Percentiles rank a stretch among this genome's conserved stretches.
phyloP scores from a whole-genome alignment of 2,888 invertebrate species.

The Ecdyonurus torrentis region DNA sequence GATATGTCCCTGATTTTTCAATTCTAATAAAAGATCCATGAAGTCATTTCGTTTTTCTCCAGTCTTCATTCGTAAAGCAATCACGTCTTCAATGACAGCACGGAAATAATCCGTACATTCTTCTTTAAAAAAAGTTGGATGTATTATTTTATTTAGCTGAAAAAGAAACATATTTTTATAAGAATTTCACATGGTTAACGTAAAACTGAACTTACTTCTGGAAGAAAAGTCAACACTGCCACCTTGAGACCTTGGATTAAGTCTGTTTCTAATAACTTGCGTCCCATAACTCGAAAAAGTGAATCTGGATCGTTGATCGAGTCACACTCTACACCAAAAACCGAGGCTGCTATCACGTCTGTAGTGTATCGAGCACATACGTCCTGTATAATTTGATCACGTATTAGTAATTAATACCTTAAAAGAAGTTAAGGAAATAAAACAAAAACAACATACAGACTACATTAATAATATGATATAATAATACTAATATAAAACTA shows the following conservation, averaged over 20 bases:
- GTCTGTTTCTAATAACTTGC: conserved; percentile 13
- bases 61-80: conserved; percentile 22
- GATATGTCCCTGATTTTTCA: conserved; percentile 11
- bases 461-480: too few species aligned
- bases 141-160: too few species aligned
- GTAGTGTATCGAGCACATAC: conserved; percentile 23
- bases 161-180: too few species aligned
- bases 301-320: conserved; percentile 11
- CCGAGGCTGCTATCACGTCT: conserved; percentile 29
- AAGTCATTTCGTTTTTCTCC: conserved; percentile 14
- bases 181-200: too few species aligned
- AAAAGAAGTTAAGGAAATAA: not conserved
- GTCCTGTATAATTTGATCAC: conserved; percentile 9
- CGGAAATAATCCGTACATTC: conserved; percentile 24
- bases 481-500: not conserved
- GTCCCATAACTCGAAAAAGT: conserved; percentile 15
- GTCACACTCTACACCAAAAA: conserved; percentile 27
- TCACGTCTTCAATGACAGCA: conserved; percentile 28
- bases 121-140: not conserved
- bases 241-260: not conserved
- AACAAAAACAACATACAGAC: too few species aligned
- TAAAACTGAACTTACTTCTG: not conserved
- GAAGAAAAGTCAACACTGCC: not conserved
- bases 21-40: conserved; percentile 16
- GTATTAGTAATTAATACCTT: not conserved